Conservation (phyloP, 37 sponge, comb jelly and placozoan species). For the Petrosia ficiformis region DNA sequence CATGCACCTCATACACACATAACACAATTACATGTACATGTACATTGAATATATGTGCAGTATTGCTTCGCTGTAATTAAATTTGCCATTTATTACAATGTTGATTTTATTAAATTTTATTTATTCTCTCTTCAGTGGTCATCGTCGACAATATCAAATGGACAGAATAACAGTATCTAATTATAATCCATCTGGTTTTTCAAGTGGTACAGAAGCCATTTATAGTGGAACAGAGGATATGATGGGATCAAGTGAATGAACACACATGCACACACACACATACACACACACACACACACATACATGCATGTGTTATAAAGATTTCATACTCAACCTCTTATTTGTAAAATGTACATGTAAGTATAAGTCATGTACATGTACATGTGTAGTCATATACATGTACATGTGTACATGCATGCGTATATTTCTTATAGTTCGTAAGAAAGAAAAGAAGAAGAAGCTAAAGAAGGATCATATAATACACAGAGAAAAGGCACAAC, state of each 20-base stretch:
- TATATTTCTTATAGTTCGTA: not conserved
- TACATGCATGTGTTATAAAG: no score
- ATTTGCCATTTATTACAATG: no score
- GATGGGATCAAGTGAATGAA: no score
- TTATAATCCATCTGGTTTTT: conserved; percentile 6
- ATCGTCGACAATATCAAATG: not conserved
- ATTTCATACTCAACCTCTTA: no score
- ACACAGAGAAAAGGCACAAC: not conserved
- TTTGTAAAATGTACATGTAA: no score
- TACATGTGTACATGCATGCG: not conserved
- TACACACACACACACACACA: no score
- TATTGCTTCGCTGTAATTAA: no score
- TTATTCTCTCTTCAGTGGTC: not conserved
- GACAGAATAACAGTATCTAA: conserved; percentile 1
- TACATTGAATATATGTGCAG: no score
- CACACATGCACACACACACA: no score
- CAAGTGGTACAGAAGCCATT: conserved; percentile 31
- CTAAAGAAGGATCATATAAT: not conserved
- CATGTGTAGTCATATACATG: not conserved
- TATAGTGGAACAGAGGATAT: conserved; percentile 14
- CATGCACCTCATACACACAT: no score
- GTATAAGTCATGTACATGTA: no score
- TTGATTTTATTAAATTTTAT: not conserved
- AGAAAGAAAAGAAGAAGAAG: conserved; percentile 46
- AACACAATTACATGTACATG: no score